Base-by-base conservation (phyloP, 2,113 vertebrate genomes). In the Colistium nudipinnis region DNA sequence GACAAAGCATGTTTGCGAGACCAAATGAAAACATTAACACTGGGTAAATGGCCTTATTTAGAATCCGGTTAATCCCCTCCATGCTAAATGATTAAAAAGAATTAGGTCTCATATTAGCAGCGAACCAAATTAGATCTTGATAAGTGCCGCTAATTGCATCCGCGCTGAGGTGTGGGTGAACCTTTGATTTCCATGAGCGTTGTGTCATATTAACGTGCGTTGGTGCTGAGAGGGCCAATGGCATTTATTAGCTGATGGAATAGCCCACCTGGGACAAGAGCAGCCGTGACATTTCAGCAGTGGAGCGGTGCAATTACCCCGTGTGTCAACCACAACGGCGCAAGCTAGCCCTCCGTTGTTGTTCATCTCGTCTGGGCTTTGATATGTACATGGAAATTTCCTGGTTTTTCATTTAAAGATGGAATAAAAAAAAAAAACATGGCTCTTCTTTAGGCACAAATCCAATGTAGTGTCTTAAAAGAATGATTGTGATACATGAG, bases 181-280 rank as follows among this genome's bases (percentile, higher is more conserved):
- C 24, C 1, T n/a, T 31, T 60, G 72, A 49, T 79, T 85, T 77
- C 83, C 82, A 82, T 4, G 62, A 72, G 64, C 69, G 72, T 78
- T 76, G 60, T 80, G 36, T 62, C 72, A 47, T 72, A 76, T 80
- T 74, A 76, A 12, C 71, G 61, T 52, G 59, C 74, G 66, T 60
- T 74, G 65, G 67, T 56, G 73, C 71, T 31, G 70, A 77, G 52
- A 78, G 79, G 69, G 77, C 31, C 62, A 81, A 43, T 83, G 79
- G 74, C 87, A 87, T 90, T 90, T 89, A 90, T 90, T 88, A 72
- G 82, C 47, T 81, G 86, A 79, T 81, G 62, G 78, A 90, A 86
- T 79, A 63, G 78, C 81, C 72, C 90, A 89, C 88, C 80, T 86
- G 85, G 87, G 87, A 89, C 63, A 56, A 85, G 78, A 82, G 72